phyloP scores from a whole-genome alignment of 2,113 vertebrate genomes.

The Carassius gibelio region DNA sequence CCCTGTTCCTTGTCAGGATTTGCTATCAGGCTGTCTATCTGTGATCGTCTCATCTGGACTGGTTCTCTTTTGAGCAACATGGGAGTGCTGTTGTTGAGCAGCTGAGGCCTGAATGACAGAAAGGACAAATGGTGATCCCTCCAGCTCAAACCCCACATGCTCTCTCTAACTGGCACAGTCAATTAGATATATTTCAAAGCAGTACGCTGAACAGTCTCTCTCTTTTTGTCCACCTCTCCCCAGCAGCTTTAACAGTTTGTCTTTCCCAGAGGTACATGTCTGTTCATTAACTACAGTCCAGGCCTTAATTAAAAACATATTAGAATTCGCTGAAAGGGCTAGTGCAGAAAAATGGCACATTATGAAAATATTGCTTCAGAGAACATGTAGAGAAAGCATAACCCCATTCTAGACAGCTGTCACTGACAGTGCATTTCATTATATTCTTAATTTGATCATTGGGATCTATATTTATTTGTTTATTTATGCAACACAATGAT shows the following conservation, averaged over 20 bases:
- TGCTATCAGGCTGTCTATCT: not conserved
- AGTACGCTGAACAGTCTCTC: constrained; percentile 17
- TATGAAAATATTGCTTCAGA: constrained; percentile 15
- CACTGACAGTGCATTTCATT: not conserved
- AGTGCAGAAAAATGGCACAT: not conserved
- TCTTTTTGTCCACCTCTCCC: constrained; percentile 14
- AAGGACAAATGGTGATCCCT: constrained; percentile 49
- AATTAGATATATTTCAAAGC: constrained; percentile 40
- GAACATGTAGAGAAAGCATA: constrained; percentile 24
- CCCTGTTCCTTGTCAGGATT: constrained; percentile 5
- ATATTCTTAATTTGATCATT: not conserved
- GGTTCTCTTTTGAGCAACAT: not conserved
- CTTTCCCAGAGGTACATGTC: constrained; percentile 49
- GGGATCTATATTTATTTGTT: no score
- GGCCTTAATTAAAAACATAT: constrained; percentile 49
- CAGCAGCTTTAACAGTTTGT: constrained; percentile 41
- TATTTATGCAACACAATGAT: not conserved
- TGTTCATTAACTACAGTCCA: constrained; percentile 25
- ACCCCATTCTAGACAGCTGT: not conserved
- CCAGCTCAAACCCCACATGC: constrained; percentile 27
- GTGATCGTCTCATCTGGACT: constrained; percentile 15
- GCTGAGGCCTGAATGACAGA: constrained; percentile 44
- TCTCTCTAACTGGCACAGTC: constrained; percentile 18
- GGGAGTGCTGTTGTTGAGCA: constrained; percentile 18
- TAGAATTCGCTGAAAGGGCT: constrained; percentile 40